These are phyloP conservation scores for Rallus limicola DNA, from an alignment of 2,113 vertebrate genomes.

Conservation along the genomic window DNA sequence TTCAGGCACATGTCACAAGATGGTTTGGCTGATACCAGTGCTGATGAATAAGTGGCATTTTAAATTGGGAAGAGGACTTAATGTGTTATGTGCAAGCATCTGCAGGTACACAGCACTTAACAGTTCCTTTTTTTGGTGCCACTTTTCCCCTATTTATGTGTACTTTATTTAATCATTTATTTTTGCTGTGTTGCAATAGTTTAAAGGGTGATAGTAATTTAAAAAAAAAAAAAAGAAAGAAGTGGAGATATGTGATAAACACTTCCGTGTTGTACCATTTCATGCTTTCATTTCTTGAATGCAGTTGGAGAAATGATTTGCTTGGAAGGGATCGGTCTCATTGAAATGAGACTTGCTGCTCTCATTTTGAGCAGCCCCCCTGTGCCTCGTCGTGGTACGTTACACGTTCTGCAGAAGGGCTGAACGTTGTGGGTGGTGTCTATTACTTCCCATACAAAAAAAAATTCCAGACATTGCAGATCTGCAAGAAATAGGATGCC, in stretches of 20 bases:
- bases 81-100: not conserved
- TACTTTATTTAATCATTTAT: not conserved
- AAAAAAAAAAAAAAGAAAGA: not conserved
- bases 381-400: not conserved
- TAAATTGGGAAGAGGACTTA: not conserved
- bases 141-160: not conserved
- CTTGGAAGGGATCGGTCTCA: not conserved
- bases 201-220: not conserved
- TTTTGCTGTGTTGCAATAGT: not conserved
- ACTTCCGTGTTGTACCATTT: not conserved
- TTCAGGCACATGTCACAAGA: not conserved
- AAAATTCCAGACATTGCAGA: slow-evolving; percentile 49
- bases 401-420: slow-evolving; percentile 19
- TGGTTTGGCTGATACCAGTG: not conserved
- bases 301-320: not conserved
- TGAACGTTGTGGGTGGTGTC: slow-evolving; percentile 58
- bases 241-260: not conserved
- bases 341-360: not conserved
- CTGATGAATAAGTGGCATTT: not conserved
- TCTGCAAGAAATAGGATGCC: slow-evolving; percentile 25
- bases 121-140: not conserved
- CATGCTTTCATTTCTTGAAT: not conserved
- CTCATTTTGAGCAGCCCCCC: slow-evolving; percentile 16
- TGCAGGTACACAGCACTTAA: not conserved
- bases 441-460: slow-evolving; percentile 41